Conservation (phyloP, 1,140 invertebrate species). For the Arion vulgaris region DNA sequence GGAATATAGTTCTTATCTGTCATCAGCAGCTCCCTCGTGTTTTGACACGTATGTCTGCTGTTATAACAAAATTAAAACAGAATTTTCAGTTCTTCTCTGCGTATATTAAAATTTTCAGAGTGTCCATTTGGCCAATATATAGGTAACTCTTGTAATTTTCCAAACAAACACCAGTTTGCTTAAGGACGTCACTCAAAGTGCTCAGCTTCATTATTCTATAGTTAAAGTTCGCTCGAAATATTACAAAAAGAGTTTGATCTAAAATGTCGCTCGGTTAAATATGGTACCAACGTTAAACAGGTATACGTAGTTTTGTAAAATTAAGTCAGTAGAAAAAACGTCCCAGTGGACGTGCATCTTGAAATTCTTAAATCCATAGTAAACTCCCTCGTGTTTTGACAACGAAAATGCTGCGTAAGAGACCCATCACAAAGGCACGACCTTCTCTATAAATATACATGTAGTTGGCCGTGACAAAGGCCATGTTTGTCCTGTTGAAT, state of each 20-base stretch:
- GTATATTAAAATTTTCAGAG: conserved; percentile 21
- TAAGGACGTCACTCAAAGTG: conserved; percentile 40
- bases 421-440: too few species aligned
- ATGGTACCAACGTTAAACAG: not conserved
- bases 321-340: too few species aligned
- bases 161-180: conserved; percentile 45
- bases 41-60: conserved; percentile 38
- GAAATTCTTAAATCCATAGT: too few species aligned
- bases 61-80: conserved; percentile 54
- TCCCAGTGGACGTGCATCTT: too few species aligned
- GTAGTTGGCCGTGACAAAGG: too few species aligned
- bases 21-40: conserved; percentile 56
- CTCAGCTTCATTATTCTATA: conserved; percentile 9
- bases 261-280: conserved; percentile 11
- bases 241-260: conserved; percentile 18
- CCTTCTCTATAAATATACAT: too few species aligned
- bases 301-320: too few species aligned
- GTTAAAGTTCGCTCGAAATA: conserved; percentile 25
- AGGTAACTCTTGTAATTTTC: conserved; percentile 31
- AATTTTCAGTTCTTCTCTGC: not conserved
- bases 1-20: not conserved
- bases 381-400: too few species aligned
- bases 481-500: too few species aligned
- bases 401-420: too few species aligned
- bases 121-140: conserved; percentile 53